phyloP scores from a whole-genome alignment of 2,888 invertebrate species.

The Lottia gigantea region DNA sequence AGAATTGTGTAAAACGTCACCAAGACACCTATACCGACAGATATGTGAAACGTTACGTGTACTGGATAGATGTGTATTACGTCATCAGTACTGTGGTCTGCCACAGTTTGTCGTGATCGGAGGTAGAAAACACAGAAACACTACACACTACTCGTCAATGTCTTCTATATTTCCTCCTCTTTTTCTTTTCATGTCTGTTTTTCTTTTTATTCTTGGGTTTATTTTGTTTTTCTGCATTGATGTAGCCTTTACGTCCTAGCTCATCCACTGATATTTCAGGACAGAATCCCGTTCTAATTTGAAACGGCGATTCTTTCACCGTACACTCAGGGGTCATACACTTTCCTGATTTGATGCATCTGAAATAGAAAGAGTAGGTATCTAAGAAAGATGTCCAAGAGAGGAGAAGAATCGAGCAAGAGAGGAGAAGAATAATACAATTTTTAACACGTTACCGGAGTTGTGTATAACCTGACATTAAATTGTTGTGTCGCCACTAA shows the following conservation, averaged over 20 bases:
- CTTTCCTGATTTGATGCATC: slow-evolving; percentile 30
- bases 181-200: background rate
- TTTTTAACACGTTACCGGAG: no score
- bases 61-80: background rate
- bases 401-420: no score
- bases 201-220: slow-evolving; percentile 1
- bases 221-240: background rate
- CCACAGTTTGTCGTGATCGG: background rate
- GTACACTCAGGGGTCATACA: slow-evolving; percentile 27
- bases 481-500: no score
- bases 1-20: no score
- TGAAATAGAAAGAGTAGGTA: slow-evolving; percentile 15
- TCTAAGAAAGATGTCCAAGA: no score
- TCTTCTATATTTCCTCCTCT: background rate
- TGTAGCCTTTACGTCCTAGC: background rate
- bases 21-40: no score
- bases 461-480: no score
- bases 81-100: background rate
- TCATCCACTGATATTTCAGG: slow-evolving; percentile 17
- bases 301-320: slow-evolving; percentile 20
- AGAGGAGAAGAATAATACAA: no score
- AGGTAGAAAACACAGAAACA: background rate
- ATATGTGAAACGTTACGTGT: no score
- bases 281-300: slow-evolving; percentile 28
- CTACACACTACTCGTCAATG: background rate